Evolutionary conservation across 2,888 invertebrate genomes (phyloP), one percentile per base, ranked within the genome.

Genomic region (Melitaea athalia): DNA sequence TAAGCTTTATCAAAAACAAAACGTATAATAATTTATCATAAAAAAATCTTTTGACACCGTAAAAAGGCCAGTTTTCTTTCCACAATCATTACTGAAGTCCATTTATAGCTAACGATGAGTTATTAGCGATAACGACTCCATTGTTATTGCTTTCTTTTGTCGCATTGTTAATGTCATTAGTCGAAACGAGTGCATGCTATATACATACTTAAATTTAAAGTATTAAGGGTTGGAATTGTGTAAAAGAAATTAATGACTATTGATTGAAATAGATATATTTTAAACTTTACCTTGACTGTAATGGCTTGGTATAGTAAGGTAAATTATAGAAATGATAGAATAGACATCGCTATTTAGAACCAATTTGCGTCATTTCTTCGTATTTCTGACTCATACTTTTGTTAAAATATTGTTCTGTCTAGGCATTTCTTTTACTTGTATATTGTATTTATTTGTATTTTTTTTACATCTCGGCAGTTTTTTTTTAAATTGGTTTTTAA

Each of bases 61-160:
- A 72, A 77, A 82, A 71, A 83, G 75, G 57, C 74, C 77, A 81
- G 79, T 84, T 83, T 82, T 80, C 78, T 72, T 71, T 75, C 68
- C 72, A 77, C 77, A 74, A 78, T 75, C 76, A 75, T 80, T 83
- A 83, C 24, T 82, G 82, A 81, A 83, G 78, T 81, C 81, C 84
- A 85, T 86, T 87, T 84, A 78, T 79, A 75, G 75, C 79, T 84
- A 86, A 87, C 85, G 85, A 88, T 85, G 84, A 85, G 85, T 87
- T 86, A 88, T 86, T 84, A 84, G 78, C 82, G 84, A 86, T 85
- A 86, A 85, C 82, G 81, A 81, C 81, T 80, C 79, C 81, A 79
- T 84, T 85, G 87, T 87, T 83, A 81, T 78, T 79, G 77, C 73
- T 31, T 74, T 79, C 79, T 79, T 79, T 81, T 81, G 84, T 81